Percentiles rank a stretch among this genome's conserved stretches.
phyloP scores from a whole-genome alignment of 1,140 invertebrate genomes.

The Holcopasites calliopsidis region DNA sequence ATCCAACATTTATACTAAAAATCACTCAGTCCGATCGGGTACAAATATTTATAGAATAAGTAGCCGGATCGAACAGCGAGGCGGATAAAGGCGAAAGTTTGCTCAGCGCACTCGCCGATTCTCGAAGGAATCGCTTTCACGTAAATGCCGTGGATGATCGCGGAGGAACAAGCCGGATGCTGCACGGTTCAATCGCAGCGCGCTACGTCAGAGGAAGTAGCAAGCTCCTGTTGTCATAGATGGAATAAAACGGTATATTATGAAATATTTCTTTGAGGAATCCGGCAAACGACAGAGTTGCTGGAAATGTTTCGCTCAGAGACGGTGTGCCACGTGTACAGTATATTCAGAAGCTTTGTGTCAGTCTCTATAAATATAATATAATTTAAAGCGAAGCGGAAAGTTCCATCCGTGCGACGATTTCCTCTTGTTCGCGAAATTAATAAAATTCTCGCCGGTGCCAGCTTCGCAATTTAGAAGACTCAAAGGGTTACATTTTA shows the following conservation, averaged over 20 bases:
- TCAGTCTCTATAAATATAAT: slow-evolving; percentile 26
- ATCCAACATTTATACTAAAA: neutral
- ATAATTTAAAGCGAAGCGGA: neutral
- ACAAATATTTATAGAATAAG: slow-evolving; percentile 14
- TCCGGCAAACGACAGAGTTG: neutral
- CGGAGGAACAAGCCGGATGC: neutral
- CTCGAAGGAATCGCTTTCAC: neutral
- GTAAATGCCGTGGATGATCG: neutral
- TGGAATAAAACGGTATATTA: slow-evolving; percentile 17
- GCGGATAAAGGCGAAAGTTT: neutral
- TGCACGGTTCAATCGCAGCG: neutral
- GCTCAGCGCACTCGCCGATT: neutral
- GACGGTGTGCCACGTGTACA: neutral
- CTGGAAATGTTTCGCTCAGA: neutral
- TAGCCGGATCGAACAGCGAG: neutral
- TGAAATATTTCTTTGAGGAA: slow-evolving; percentile 40
- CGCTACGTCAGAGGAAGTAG: neutral
- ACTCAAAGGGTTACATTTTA: neutral
- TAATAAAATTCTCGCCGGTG: slow-evolving; percentile 10
- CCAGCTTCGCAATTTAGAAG: neutral
- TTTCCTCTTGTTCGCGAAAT: slow-evolving; percentile 29
- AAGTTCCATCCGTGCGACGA: slow-evolving; percentile 5
- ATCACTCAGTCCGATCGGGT: neutral
- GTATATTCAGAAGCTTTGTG: slow-evolving; percentile 10
- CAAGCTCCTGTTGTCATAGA: neutral